Conservation (phyloP, 2,888 invertebrate species). For the Dynastes tityus region DNA sequence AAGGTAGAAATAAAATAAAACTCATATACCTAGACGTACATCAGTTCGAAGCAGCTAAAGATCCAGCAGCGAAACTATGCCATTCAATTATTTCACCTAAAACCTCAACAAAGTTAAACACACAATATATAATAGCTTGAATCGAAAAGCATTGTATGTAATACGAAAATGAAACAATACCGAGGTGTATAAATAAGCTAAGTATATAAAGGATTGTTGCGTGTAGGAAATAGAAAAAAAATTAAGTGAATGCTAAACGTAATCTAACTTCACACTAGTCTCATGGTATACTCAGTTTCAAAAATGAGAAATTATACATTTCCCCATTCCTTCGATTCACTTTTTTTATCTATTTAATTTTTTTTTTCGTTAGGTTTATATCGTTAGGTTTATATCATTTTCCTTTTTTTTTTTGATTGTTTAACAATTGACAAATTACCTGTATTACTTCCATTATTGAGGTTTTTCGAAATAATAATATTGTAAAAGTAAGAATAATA, state of each 20-base stretch:
- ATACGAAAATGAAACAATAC: background rate
- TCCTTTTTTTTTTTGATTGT: conserved; percentile 34
- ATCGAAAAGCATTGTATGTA: background rate
- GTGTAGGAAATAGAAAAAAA: background rate
- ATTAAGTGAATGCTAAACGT: background rate
- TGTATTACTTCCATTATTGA: conserved; percentile 29
- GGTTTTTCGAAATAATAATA: background rate
- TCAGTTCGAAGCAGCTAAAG: background rate
- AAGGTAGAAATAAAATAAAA: too few relatives aligned
- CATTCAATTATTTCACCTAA: conserved; percentile 3
- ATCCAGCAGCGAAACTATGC: background rate
- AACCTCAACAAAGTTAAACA: conserved; percentile 1
- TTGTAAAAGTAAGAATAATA: background rate
- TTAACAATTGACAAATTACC: conserved; percentile 41
- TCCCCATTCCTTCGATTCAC: background rate
- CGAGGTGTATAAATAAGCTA: background rate
- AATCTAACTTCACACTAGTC: background rate
- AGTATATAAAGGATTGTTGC: too few relatives aligned
- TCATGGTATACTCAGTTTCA: background rate
- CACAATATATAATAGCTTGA: too few relatives aligned
- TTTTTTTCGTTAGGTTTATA: background rate
- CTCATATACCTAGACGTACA: background rate
- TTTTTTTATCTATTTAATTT: background rate
- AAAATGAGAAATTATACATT: background rate
- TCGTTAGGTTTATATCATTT: background rate